A percentile compares a stretch with the other conserved stretches of the same genome.
Conservation (phyloP, 2,888 invertebrate species). For the Eretmocerus hayati region DNA sequence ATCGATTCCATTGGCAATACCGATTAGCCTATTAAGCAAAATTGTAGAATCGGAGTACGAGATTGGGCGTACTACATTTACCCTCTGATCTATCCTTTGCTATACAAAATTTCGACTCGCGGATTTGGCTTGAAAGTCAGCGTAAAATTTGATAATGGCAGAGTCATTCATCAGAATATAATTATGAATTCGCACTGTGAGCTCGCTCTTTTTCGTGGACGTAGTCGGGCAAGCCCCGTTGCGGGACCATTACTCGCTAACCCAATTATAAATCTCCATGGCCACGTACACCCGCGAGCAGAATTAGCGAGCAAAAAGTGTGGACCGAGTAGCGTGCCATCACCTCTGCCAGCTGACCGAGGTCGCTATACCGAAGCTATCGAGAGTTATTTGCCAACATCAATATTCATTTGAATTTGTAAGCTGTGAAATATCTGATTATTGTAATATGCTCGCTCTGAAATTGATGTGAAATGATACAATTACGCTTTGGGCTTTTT, state of each 20-base stretch:
- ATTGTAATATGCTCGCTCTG: background rate
- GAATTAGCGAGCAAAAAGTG: slow-evolving; percentile 1
- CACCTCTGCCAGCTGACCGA: no score
- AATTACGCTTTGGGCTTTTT: background rate
- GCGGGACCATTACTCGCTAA: slow-evolving; percentile 11
- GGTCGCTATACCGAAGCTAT: no score
- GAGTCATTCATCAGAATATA: slow-evolving; percentile 18
- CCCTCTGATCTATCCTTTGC: no score
- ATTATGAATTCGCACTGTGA: slow-evolving; percentile 14
- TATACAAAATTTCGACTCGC: no score
- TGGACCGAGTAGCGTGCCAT: background rate
- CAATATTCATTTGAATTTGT: slow-evolving; percentile 9
- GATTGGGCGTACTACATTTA: no score
- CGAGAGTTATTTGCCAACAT: slow-evolving; percentile 6
- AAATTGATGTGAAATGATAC: background rate
- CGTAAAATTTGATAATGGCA: slow-evolving; percentile 23
- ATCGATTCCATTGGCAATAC: no score
- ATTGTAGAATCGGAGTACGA: no score
- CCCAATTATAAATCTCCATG: slow-evolving; percentile 18
- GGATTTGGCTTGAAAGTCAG: no score
- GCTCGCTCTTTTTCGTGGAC: background rate
- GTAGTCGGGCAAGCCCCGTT: background rate
- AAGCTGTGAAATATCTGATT: slow-evolving; percentile 1
- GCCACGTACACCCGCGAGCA: no score
- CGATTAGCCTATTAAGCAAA: no score